phyloP scores from a whole-genome alignment of 2,797 vertebrate species.

The Cossypha heuglini region DNA sequence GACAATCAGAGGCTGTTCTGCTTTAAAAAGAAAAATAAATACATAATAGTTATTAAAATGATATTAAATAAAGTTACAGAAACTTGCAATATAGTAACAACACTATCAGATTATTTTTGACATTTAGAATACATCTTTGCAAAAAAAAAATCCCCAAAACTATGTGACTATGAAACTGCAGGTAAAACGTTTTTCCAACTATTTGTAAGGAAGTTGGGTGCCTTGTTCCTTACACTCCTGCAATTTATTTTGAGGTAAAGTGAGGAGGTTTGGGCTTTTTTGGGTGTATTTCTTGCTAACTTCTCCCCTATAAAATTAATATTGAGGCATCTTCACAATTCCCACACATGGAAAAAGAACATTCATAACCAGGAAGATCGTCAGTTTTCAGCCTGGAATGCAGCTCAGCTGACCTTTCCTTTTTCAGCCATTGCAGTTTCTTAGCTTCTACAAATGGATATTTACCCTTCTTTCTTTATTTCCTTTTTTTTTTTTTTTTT shows the following conservation, averaged over 20 bases:
- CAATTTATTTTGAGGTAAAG: not conserved
- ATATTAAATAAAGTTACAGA: not conserved
- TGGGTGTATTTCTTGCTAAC: not conserved
- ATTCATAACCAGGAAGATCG: not conserved
- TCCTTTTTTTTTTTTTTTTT: not conserved
- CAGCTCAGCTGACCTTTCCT: constrained; percentile 9
- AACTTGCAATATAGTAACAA: not conserved
- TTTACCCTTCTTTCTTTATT: not conserved
- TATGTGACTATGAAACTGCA: not conserved
- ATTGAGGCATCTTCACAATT: not conserved
- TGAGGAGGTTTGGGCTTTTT: not conserved
- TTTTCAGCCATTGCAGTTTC: not conserved
- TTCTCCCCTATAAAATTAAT: not conserved
- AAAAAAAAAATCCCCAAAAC: not conserved
- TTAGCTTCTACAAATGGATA: not conserved
- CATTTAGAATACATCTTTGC: not conserved
- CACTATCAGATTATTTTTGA: not conserved
- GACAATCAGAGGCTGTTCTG: not conserved
- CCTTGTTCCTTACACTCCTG: not conserved
- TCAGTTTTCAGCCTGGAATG: not conserved
- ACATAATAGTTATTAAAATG: not conserved
- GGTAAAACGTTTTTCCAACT: not conserved
- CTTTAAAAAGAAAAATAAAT: constrained; percentile 7
- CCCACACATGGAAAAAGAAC: not conserved
- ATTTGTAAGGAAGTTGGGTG: not conserved